These are phyloP conservation scores for Acrocephalus scirpaceus DNA, from an alignment of 2,797 vertebrate species.

Conservation along the genomic window DNA sequence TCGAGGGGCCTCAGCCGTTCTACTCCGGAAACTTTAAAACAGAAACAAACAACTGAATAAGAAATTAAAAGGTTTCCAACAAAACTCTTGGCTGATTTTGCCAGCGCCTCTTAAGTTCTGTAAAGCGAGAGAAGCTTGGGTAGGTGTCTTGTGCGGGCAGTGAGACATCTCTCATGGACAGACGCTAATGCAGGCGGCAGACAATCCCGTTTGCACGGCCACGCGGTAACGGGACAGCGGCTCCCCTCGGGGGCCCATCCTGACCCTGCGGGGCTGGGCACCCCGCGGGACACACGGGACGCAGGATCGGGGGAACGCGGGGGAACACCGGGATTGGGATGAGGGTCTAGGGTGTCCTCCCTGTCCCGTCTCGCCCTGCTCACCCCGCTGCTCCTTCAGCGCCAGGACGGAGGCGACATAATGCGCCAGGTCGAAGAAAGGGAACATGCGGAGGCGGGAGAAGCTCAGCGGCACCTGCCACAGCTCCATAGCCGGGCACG, in stretches of 20 bases:
- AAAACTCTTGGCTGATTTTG: not conserved
- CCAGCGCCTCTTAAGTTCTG: not conserved
- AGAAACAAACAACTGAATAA: not conserved
- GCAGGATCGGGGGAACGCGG: no score
- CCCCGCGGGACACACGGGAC: not conserved
- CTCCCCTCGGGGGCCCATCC: not conserved
- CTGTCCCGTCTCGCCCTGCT: constrained; percentile 49
- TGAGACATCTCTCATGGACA: accelerated
- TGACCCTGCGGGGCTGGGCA: not conserved
- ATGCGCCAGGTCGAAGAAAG: constrained; percentile 93
- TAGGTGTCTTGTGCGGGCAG: not conserved
- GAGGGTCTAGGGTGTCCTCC: not conserved
- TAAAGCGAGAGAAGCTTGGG: not conserved
- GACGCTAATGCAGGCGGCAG: not conserved
- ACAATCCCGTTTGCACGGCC: accelerated
- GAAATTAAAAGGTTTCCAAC: accelerated
- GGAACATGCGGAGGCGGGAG: constrained; percentile 88
- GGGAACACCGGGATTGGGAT: not conserved
- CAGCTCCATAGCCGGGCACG: constrained; percentile 49
- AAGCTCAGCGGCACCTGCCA: constrained; percentile 81
- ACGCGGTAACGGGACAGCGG: accelerated
- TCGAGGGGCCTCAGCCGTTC: not conserved
- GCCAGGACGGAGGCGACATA: constrained; percentile 90
- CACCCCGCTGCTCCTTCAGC: constrained; percentile 90
- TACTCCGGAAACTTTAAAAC: not conserved